Evolutionary conservation across 2,797 vertebrate species (phyloP).

Genomic region (Chaunax sp.): DNA sequence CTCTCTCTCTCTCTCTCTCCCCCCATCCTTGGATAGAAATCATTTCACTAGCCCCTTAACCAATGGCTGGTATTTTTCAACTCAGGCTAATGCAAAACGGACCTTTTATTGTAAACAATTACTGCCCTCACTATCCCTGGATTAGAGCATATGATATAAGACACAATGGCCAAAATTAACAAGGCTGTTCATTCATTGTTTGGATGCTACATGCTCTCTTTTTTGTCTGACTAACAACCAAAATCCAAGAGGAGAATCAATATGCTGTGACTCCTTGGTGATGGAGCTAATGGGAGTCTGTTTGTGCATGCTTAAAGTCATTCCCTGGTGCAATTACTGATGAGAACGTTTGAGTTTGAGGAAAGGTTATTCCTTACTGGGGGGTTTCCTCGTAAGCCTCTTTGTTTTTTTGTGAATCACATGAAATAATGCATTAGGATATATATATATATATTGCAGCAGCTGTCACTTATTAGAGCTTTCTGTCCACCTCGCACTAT

Average conservation of each 20-base stretch:
- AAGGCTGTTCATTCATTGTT: slow-evolving; percentile 15
- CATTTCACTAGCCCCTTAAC: slow-evolving; percentile 42
- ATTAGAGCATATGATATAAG: slow-evolving; percentile 45
- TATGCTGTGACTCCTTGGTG: slow-evolving; percentile 38
- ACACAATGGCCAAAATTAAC: slow-evolving; percentile 30
- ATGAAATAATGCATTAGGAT: neutral
- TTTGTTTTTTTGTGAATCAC: neutral
- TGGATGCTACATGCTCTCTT: slow-evolving; percentile 8
- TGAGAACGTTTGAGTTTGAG: slow-evolving; percentile 12
- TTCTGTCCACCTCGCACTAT: neutral
- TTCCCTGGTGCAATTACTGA: slow-evolving; percentile 29
- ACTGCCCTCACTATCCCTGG: slow-evolving; percentile 31
- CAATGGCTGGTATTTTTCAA: slow-evolving; percentile 38
- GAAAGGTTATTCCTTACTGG: slow-evolving; percentile 20
- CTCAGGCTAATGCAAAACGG: slow-evolving; percentile 39
- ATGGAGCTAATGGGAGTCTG: slow-evolving; percentile 39
- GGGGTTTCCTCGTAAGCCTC: neutral
- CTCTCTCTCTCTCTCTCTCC: slow-evolving; percentile 5
- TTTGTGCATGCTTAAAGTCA: slow-evolving; percentile 41
- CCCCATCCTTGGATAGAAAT: slow-evolving; percentile 42
- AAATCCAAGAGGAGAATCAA: slow-evolving; percentile 50
- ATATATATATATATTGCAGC: neutral
- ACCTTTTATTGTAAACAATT: slow-evolving; percentile 48
- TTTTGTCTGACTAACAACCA: slow-evolving; percentile 18
- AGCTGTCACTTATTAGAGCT: neutral